Percentiles rank a stretch among this genome's conserved stretches.
Evolutionary conservation across 2,797 vertebrate species (phyloP).

Genomic region (Sebastes minor): DNA sequence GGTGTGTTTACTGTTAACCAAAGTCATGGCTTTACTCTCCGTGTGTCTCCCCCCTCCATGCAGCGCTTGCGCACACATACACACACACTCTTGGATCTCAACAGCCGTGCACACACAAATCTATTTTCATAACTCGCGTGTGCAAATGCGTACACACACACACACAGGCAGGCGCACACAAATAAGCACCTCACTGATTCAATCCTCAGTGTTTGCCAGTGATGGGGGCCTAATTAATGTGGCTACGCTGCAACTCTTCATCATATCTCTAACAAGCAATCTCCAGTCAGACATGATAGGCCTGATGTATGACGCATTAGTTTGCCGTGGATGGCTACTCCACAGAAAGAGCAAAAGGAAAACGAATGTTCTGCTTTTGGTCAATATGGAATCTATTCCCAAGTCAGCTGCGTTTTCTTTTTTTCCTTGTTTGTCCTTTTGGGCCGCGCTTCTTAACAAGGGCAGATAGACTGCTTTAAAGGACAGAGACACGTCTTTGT

Average conservation of each 20-base stretch:
- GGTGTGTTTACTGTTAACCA: slow-evolving; percentile 80
- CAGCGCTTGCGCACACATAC: slow-evolving; percentile 2
- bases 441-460: slow-evolving; percentile 62
- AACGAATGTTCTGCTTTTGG: slow-evolving; percentile 20
- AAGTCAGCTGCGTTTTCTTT: slow-evolving; percentile 26
- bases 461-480: slow-evolving; percentile 64
- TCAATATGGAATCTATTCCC: slow-evolving; percentile 47
- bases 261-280: slow-evolving; percentile 71
- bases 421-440: slow-evolving; percentile 44
- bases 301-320: slow-evolving; percentile 49
- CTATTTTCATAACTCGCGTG: slow-evolving; percentile 47
- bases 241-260: slow-evolving; percentile 61
- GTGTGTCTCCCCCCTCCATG: slow-evolving; percentile 30
- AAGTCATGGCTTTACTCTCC: slow-evolving; percentile 71
- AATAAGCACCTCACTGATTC: slow-evolving; percentile 53
- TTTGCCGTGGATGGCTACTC: slow-evolving; percentile 30
- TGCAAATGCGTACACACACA: slow-evolving; percentile 1
- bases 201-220: slow-evolving; percentile 47
- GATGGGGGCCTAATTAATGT: slow-evolving; percentile 73
- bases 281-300: slow-evolving; percentile 61
- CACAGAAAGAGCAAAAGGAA: slow-evolving; percentile 21
- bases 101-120: slow-evolving; percentile 29
- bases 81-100: slow-evolving; percentile 26
- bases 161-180: not conserved
- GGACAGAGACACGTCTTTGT: slow-evolving; percentile 61